Evolutionary conservation across 2,797 vertebrate species (phyloP).

Genomic region (Sebastes melanostomus): DNA sequence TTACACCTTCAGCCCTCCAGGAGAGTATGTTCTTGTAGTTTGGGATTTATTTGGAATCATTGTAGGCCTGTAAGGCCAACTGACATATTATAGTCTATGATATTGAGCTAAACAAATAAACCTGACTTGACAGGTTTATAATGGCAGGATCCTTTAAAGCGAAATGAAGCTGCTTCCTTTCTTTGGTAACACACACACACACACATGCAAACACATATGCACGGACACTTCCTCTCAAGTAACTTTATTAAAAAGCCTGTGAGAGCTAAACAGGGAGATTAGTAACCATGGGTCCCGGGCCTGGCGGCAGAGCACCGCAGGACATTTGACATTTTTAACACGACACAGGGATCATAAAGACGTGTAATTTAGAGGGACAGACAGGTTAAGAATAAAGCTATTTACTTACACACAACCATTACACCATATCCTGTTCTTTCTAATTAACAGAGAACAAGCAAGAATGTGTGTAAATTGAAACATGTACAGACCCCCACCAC

Average conservation of each 20-base stretch:
- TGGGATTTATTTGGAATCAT: not conserved
- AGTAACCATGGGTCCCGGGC: conserved; percentile 50
- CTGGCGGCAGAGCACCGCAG: conserved; percentile 19
- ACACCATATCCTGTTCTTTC: not conserved
- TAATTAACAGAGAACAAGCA: not conserved
- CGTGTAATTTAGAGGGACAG: not conserved
- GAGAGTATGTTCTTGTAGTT: not conserved
- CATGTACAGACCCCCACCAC: not conserved
- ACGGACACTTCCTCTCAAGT: conserved; percentile 6
- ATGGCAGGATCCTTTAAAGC: not conserved
- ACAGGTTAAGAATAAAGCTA: not conserved
- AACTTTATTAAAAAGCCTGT: conserved; percentile 58
- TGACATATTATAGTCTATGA: not conserved
- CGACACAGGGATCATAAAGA: not conserved
- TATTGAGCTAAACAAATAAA: not conserved
- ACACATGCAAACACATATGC: not conserved
- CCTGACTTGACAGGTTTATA: not conserved
- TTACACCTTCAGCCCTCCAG: not conserved
- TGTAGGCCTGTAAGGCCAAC: not conserved
- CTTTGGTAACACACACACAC: not conserved
- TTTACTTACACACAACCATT: not conserved
- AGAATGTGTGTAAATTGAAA: not conserved
- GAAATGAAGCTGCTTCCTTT: conserved; percentile 11
- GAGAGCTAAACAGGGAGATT: conserved; percentile 52
- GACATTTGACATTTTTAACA: conserved; percentile 25